Evolutionary conservation across 2,888 invertebrate genomes (phyloP), one percentile per base, ranked within the genome.

Genomic region (Ellobium chinense): DNA sequence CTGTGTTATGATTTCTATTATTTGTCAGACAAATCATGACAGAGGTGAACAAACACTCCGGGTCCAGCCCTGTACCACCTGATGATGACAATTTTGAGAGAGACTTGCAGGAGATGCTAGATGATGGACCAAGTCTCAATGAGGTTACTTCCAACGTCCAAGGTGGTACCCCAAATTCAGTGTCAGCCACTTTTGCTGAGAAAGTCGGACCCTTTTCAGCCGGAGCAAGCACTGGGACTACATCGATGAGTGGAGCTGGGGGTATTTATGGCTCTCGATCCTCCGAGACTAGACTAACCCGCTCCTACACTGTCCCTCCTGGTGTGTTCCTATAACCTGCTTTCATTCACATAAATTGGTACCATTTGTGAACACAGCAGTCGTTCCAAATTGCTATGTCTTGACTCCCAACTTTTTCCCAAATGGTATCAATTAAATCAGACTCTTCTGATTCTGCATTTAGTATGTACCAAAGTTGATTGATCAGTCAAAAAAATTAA

Each of bases 41-140:
- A 69, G 84, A 34, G 39, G 78, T 82, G 78, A 77, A 78, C 34
- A 80, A 83, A 36, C 78, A 80, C 36, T 68, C 82, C 12, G 37
- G 68, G 1, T 37, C 76, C 54, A 12, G 84, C 73, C 84, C 87
- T 76, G 86, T 86, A 24, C 62, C 34, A 4, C 85, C 85, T 66
- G 89, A 89, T 72, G 91, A 91, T 65, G 91, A 91, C 83, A 89
- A 88, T 46, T 91, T 91, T 88, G 92, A 91, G 81, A 83, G 88
- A 58, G 91, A 92, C 77, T 84, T 91, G 58, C 89, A 91, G 69
- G 91, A 92, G 77, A 91, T 91, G 84, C 83, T 92, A 82, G 90
- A 91, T 70, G 92, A 91, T 82, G 92, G 89, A 7, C 91, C 91
- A 5, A 87, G 84, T 74, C 86, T 91, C 36, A 89, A 89, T 77